Evolutionary conservation across 2,888 invertebrate species (phyloP).

Genomic region (Diplolepis rosae): DNA sequence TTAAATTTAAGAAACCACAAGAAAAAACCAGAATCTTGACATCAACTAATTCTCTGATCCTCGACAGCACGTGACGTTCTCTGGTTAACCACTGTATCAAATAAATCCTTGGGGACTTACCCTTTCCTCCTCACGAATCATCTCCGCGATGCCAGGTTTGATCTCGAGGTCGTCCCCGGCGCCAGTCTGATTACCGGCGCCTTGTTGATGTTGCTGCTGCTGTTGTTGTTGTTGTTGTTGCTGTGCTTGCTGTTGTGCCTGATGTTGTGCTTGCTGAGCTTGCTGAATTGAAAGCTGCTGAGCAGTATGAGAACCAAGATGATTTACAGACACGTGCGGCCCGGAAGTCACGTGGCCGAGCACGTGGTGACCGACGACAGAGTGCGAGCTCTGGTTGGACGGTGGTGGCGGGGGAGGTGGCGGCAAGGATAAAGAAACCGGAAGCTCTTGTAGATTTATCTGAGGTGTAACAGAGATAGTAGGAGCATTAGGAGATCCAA

Average conservation of each 20-base stretch:
- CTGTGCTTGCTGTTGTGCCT: constrained; percentile 64
- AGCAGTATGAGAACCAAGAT: constrained; percentile 63
- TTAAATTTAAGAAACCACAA: background rate
- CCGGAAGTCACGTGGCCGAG: constrained; percentile 69
- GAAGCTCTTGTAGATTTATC: constrained; percentile 71
- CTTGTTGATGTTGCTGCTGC: constrained; percentile 58
- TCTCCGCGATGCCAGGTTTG: constrained; percentile 95
- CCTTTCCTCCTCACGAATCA: constrained; percentile 97
- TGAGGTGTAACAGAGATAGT: constrained; percentile 71
- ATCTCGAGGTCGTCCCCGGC: constrained; percentile 88
- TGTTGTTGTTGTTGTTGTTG: constrained; percentile 60
- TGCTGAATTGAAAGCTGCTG: constrained; percentile 61
- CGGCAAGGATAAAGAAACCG: constrained; percentile 66
- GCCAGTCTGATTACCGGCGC: constrained; percentile 54
- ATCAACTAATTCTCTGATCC: no score
- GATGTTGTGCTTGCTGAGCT: constrained; percentile 57
- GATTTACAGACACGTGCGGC: constrained; percentile 66
- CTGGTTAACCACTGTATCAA: constrained; percentile 8
- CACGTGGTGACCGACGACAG: constrained; percentile 66
- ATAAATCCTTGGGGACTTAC: constrained; percentile 79
- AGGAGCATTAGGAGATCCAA: constrained; percentile 69
- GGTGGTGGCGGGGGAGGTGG: constrained; percentile 60
- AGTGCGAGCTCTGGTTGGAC: constrained; percentile 73
- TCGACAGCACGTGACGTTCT: background rate
- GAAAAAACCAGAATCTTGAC: background rate